Evolutionary conservation across 2,888 invertebrate species (phyloP), one percentile per base, ranked within the genome.

Genomic region (Tipula helvola): DNA sequence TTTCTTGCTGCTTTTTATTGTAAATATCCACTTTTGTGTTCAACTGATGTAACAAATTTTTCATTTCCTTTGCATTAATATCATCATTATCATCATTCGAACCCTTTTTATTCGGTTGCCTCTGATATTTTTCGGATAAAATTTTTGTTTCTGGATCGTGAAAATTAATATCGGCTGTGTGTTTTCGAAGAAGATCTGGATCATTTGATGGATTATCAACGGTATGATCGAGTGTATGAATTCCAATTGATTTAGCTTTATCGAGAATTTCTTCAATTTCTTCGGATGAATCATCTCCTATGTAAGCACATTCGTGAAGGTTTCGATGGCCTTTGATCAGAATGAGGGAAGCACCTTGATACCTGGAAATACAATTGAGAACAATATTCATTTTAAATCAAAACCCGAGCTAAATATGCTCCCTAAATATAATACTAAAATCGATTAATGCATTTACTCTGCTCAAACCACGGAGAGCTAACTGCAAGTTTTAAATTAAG

Each of bases 211-310:
- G 92, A 85, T 93, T 93, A 18, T 92, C 92, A 57, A 92, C 91
- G 87, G 89, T 88, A 71, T 87, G 41, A 71, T 18, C 47, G 1
- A 92, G 89, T 0, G 90, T 90, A 4, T 90, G 89, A 87, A 92
- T 90, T 0, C 93, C 93, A 0, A 91, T 89, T 85, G 92, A 91
- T 86, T 92, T 91, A 0, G 89, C 90, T 3, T 93, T 92, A 88
- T 93, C 93, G 5, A 92, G 88, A n/a, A 94, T 90, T 89, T 95
- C 95, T 36, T 95, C 95, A 7, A 95, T 90, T 89, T 96, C 96
- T 89, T 96, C 96, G 0, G 95, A 95, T 0, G 96, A 96, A 89
- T 96, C 94, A 89, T 96, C 96, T 0, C 96, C 96, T 86, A 96
- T 95, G 91, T 96, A 96, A 0, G 96, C 96, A 89, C 96, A 96